Base-by-base conservation (phyloP, 2,888 invertebrate species). In the Leucozona laternaria region DNA sequence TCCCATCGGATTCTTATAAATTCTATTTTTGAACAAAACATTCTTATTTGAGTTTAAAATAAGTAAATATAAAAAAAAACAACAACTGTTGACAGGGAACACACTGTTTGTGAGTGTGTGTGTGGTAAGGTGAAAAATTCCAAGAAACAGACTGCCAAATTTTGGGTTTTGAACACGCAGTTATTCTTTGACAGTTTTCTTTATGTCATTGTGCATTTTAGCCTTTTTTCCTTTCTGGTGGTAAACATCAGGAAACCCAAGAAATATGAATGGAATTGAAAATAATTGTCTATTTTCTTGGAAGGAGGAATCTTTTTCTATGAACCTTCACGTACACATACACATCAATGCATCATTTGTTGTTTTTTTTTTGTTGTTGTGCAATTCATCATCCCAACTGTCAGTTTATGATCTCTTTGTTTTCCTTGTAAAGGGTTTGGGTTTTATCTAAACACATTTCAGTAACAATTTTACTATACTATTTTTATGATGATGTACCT, bases 211-310 rank as follows among this genome's bases (percentile, higher is more conserved):
- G 48, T 31, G 13, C 60, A 20, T 48, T 50, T 43, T 45, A 53
- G 2, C 20, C 20, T 58, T 11, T 45, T 64, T 28, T 1, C 40
- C 8, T 17, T 48, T 17, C 13, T 31, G 5, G 4, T 45, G 13
- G 55, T 60, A 28, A n/a, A 17, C 13, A 15, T 4, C 17, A 13
- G 5, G 68, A 58, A 37, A 28, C 48, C 2, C 11, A 62, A 22
- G 50, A 71, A 71, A 64, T 43, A 68, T 77, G 77, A 81, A 60
- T 62, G 72, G 73, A 79, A 57, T 34, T 34, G 15, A 25, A 40
- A 45, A 13, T 13, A 25, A 28, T 8, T 17, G 34, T 79, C 62
- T 28, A 11, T 11, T 17, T 80, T 68, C 80, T 22, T 15, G 17
- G 70, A 84, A 76, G 20, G 40, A 76, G 20, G 40, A 53, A 2